Percentiles rank a stretch among this genome's conserved stretches.
Evolutionary conservation across 2,113 vertebrate species (phyloP).

Genomic region (Furnarius figulus): DNA sequence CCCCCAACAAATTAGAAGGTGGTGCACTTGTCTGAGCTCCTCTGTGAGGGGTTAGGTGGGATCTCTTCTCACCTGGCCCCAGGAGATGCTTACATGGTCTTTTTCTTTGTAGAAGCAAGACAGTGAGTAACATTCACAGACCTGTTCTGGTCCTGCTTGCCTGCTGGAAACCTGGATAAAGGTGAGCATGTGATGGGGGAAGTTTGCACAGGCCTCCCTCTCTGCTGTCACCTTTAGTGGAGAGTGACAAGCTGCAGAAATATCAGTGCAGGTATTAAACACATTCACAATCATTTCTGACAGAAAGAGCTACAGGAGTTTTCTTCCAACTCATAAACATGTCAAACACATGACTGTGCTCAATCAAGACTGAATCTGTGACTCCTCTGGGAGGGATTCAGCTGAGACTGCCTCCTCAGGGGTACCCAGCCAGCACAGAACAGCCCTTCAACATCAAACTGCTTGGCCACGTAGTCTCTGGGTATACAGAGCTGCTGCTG

Average conservation of each 20-base stretch:
- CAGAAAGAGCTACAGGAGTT: background rate
- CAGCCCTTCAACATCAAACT: background rate
- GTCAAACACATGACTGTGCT: background rate
- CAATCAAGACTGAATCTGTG: background rate
- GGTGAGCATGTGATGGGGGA: accelerated
- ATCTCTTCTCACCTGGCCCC: background rate
- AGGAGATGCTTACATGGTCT: background rate
- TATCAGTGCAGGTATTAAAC: background rate
- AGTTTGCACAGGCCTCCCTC: background rate
- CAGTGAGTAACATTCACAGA: background rate
- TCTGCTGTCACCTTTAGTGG: background rate
- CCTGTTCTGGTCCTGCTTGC: background rate
- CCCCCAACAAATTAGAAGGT: background rate
- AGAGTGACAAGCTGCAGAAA: background rate
- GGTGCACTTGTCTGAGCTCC: background rate
- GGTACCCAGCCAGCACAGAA: background rate
- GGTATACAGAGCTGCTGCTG: background rate
- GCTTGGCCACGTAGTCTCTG: background rate
- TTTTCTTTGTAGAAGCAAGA: background rate
- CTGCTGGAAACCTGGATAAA: background rate
- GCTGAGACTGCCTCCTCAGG: background rate
- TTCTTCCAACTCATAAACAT: background rate
- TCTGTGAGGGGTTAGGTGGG: too few species aligned
- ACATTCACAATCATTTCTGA: background rate
- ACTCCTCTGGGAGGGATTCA: background rate